Conservation (phyloP, 2,888 invertebrate genomes). For the Leptarthrus brevirostris region DNA sequence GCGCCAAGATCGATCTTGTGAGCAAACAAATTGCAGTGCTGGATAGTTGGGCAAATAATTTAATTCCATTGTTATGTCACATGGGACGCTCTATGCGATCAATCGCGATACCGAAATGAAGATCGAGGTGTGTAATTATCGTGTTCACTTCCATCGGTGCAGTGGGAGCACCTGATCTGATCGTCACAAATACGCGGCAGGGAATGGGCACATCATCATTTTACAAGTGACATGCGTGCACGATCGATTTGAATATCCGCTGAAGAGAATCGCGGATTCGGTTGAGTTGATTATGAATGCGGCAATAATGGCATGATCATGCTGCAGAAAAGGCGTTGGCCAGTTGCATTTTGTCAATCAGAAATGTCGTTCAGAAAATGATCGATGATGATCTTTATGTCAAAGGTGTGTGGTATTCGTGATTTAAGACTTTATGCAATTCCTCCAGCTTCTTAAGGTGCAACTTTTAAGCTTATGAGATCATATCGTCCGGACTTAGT, state of each 20-base stretch:
- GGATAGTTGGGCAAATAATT: slow-evolving; percentile 50
- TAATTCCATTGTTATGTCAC: slow-evolving; percentile 52
- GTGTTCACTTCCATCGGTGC: slow-evolving; percentile 15
- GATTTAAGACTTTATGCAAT: background rate
- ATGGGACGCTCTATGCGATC: slow-evolving; percentile 45
- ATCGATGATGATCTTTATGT: slow-evolving; percentile 38
- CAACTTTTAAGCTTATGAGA: slow-evolving; percentile 27
- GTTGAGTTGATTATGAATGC: slow-evolving; percentile 15
- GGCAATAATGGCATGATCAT: slow-evolving; percentile 31
- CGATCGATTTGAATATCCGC: slow-evolving; percentile 43
- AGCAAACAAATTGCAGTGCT: slow-evolving; percentile 34
- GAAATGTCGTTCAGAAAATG: slow-evolving; percentile 40
- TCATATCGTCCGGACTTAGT: too few relatives aligned
- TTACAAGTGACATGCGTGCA: slow-evolving; percentile 41
- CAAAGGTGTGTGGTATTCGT: slow-evolving; percentile 26
- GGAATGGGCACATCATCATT: slow-evolving; percentile 38
- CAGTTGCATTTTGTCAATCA: slow-evolving; percentile 49
- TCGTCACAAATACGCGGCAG: slow-evolving; percentile 6
- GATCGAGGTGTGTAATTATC: slow-evolving; percentile 49
- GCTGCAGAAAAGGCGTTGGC: slow-evolving; percentile 47
- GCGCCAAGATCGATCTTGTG: slow-evolving; percentile 38
- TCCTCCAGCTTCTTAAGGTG: slow-evolving; percentile 19
- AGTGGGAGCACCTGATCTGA: slow-evolving; percentile 20
- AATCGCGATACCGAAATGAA: slow-evolving; percentile 46
- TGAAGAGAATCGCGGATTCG: slow-evolving; percentile 11